Conservation (phyloP, 2,113 vertebrate species). For the Sinocyclocheilus maitianheensis region DNA sequence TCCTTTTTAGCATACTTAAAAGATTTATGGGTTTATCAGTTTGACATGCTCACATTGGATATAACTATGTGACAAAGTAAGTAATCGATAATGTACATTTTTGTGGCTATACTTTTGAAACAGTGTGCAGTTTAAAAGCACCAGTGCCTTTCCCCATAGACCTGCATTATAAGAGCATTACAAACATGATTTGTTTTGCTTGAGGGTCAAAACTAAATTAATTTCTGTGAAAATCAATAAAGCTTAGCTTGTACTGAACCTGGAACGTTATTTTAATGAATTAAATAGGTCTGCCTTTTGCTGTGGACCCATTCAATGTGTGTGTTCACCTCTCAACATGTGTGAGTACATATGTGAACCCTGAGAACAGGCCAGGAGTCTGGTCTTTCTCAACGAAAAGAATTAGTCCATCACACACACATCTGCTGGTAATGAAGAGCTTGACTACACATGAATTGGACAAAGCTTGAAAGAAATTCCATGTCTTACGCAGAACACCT, state of each 20-base stretch:
- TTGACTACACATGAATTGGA: conserved; percentile 52
- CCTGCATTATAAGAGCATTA: not conserved
- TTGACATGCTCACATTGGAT: not conserved
- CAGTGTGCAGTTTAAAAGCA: not conserved
- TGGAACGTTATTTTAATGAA: not conserved
- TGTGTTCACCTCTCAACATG: conserved; percentile 27
- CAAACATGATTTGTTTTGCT: not conserved
- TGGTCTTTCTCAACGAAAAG: conserved; percentile 46
- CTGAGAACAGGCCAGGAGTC: conserved; percentile 24
- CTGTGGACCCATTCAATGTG: conserved; percentile 1
- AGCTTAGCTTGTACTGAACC: not conserved
- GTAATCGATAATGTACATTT: not conserved
- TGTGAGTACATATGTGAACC: conserved; percentile 29
- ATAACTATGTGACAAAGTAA: not conserved
- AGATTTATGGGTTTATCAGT: not conserved
- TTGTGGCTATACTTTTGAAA: not conserved
- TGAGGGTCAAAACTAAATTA: not conserved
- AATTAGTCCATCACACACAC: conserved; percentile 43
- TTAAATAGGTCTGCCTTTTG: not conserved
- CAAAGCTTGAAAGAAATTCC: conserved; percentile 56
- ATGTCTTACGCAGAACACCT: conserved; percentile 51
- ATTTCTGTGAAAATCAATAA: not conserved
- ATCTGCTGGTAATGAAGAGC: conserved; percentile 54
- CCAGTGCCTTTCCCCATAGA: not conserved
- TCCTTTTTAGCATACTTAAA: not conserved